Percentiles rank a stretch among this genome's conserved stretches.
These are phyloP conservation scores for Diprion similis DNA, from an alignment of 1,140 invertebrate genomes.

Conservation along the genomic window DNA sequence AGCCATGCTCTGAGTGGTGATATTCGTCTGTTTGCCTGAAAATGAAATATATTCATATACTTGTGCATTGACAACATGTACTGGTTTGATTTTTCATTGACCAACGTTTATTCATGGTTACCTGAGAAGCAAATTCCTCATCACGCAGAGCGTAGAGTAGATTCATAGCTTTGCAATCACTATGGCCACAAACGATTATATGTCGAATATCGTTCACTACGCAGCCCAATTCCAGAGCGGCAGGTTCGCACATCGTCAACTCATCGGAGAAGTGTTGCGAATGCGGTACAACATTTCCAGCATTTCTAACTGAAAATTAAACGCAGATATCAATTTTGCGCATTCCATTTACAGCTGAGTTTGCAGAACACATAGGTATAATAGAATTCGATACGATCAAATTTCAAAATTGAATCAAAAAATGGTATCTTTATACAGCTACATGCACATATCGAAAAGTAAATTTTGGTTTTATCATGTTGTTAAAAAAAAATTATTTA, in stretches of 20 bases:
- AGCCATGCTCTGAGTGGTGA: slow-evolving; percentile 93
- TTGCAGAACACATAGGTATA: neutral
- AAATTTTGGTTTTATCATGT: too few relatives aligned
- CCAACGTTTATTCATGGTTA: slow-evolving; percentile 45
- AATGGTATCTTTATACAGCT: too few relatives aligned
- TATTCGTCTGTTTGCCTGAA: slow-evolving; percentile 77
- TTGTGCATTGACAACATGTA: neutral
- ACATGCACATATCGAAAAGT: too few relatives aligned
- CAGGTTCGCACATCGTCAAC: slow-evolving; percentile 90
- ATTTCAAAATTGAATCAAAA: too few relatives aligned
- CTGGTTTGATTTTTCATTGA: slow-evolving; percentile 8
- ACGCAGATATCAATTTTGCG: slow-evolving; percentile 3
- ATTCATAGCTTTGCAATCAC: slow-evolving; percentile 98
- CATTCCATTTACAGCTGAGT: slow-evolving; percentile 13
- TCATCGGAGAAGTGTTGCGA: slow-evolving; percentile 88
- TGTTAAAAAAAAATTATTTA: neutral
- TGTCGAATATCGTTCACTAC: slow-evolving; percentile 92
- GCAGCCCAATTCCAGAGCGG: slow-evolving; percentile 92
- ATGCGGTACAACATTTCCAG: slow-evolving; percentile 91
- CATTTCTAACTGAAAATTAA: slow-evolving; percentile 83
- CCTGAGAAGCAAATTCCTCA: slow-evolving; percentile 75
- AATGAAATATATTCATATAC: slow-evolving; percentile 28
- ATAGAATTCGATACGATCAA: neutral
- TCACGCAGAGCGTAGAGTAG: slow-evolving; percentile 84
- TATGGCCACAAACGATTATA: slow-evolving; percentile 95